Percentiles rank a stretch among this genome's conserved stretches.
Evolutionary conservation across 1,140 invertebrate species (phyloP).

Genomic region (Bombus waltoni): DNA sequence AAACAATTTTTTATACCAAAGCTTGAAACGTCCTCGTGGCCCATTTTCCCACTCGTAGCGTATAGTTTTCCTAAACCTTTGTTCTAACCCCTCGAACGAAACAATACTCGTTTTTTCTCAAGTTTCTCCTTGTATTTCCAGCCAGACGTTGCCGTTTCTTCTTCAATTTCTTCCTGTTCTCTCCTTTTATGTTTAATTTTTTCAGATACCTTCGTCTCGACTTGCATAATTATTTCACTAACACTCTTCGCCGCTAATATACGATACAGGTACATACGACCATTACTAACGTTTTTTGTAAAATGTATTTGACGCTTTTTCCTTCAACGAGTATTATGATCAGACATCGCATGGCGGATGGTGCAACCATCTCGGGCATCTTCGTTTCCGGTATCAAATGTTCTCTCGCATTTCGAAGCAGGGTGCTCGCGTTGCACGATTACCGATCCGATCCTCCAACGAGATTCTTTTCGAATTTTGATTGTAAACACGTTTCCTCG

Average conservation of each 20-base stretch:
- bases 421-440: conserved; percentile 31
- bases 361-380: conserved; percentile 2
- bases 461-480: conserved; percentile 19
- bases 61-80: not conserved
- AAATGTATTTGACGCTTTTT: not conserved
- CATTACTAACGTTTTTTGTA: not conserved
- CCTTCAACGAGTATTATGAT: not conserved
- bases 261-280: no score
- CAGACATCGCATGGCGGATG: not conserved
- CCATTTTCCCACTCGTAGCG: conserved; percentile 1
- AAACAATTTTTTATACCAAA: no score
- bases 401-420: conserved; percentile 11
- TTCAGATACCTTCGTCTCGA: not conserved
- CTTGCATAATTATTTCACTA: not conserved
- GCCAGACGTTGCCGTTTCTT: not conserved
- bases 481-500: conserved; percentile 27
- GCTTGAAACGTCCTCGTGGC: not conserved
- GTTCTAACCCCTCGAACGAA: not conserved
- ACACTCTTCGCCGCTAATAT: no score
- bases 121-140: not conserved
- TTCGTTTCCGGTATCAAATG: conserved; percentile 30
- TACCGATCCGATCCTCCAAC: conserved; percentile 3
- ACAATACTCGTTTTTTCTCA: conserved; percentile 3
- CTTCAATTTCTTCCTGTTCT: not conserved
- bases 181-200: not conserved